Base-by-base conservation (phyloP, 2,888 invertebrate species). In the Muscina levida region DNA sequence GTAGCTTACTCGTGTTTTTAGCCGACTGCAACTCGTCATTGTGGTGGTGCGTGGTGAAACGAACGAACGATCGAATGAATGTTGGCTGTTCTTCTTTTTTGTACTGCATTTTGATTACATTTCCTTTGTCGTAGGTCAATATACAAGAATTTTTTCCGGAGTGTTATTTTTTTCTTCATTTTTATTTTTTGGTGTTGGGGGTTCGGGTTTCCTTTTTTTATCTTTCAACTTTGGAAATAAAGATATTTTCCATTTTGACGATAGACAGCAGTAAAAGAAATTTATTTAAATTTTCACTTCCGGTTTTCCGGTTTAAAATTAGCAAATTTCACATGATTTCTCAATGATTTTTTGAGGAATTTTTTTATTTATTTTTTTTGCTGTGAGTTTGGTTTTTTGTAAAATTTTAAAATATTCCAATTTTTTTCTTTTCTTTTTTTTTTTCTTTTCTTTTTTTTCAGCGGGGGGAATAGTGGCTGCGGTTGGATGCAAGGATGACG, bases 91-190 rank as follows among this genome's bases (percentile, higher is more conserved):
- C 22, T 39, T 39, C 24, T 56, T 66, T 76, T 37, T 15, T 81
- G 82, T 75, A 66, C 67, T 88, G 86, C 86, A 86, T 87, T 77
- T 88, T 82, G 89, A 87, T 87, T 89, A 88, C 87, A 88, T 88
- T 88, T 88, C 88, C 88, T 88, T 88, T 88, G 88, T 88, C 89
- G 88, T 88, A 88, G 88, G 88, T 88, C 88, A 89, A 87, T 88
- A 77, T 75, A 75, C 72, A 75, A 75, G 62, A 53, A 82, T 84
- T 79, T 77, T 67, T 72, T 72, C 42, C 59, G 59, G 57, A 46
- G 39, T 44, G 11, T 74, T 67, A 17, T 83, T 82, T 83, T 72
- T 46, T 68, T 19, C 19, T 31, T 31, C 42, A 31, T 48, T 53
- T 42, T 73, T 73, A 53, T 53, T 73, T 68, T 53, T 68, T 53